phyloP scores from a whole-genome alignment of 2,797 vertebrate genomes.

The Pseudochirops corinnae region DNA sequence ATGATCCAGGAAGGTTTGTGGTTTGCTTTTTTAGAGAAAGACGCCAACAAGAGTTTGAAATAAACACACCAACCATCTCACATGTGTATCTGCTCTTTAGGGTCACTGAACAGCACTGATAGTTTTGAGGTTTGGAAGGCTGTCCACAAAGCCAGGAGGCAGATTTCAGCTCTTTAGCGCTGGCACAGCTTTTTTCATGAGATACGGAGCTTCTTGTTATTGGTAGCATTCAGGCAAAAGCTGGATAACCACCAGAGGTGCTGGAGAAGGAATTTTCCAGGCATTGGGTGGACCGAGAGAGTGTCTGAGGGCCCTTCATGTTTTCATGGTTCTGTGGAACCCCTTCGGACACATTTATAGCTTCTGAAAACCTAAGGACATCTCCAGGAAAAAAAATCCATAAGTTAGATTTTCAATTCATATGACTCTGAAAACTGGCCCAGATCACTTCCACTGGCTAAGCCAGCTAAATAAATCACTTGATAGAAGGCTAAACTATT shows the following conservation, averaged over 20 bases:
- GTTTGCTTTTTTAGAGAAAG: neutral
- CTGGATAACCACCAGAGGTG: neutral
- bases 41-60: neutral
- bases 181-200: neutral
- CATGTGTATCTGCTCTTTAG: neutral
- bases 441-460: neutral
- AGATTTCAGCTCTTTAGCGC: no score
- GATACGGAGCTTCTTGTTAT: neutral
- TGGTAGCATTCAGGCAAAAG: neutral
- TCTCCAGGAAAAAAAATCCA: slow-evolving; percentile 4
- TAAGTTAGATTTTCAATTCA: slow-evolving; percentile 29
- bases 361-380: slow-evolving; percentile 11
- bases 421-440: slow-evolving; percentile 8
- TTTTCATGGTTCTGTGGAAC: slow-evolving; percentile 27
- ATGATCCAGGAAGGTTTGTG: neutral
- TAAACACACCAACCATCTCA: neutral
- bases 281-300: neutral
- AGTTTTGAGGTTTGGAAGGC: neutral
- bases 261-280: neutral
- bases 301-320: neutral
- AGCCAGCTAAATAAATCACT: neutral
- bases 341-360: slow-evolving; percentile 21
- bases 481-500: slow-evolving; percentile 39
- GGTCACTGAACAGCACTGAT: neutral
- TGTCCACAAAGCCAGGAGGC: no score